Evolutionary conservation across 2,113 vertebrate genomes (phyloP).

Genomic region (Nycticryphes semicollaris): DNA sequence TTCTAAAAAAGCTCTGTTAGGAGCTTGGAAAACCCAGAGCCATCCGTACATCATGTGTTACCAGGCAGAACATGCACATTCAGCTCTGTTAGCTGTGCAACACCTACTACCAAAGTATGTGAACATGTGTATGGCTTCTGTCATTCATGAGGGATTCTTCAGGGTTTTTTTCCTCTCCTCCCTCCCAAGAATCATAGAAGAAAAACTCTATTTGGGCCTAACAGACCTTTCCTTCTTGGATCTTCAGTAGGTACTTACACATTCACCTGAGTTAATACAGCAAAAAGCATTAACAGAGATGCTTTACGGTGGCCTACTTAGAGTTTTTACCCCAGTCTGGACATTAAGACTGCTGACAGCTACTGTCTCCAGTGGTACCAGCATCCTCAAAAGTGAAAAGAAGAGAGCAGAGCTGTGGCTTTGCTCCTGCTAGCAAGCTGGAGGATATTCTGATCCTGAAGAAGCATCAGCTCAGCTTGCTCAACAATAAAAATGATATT

Average conservation of each 20-base stretch:
- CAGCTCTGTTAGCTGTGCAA: background rate
- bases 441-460: background rate
- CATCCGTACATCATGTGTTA: background rate
- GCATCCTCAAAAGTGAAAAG: background rate
- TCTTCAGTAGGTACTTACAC: background rate
- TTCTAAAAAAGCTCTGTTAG: background rate
- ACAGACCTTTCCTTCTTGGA: background rate
- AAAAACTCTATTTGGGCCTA: background rate
- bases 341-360: background rate
- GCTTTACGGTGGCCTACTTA: background rate
- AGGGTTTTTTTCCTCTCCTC: fast-evolving
- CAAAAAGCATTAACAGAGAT: background rate
- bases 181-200: background rate
- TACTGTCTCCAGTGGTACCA: background rate
- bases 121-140: background rate
- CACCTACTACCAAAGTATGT: no score
- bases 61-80: background rate
- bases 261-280: background rate
- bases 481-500: background rate
- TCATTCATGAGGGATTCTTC: background rate
- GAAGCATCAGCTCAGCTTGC: background rate
- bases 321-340: background rate
- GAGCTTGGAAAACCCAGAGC: background rate
- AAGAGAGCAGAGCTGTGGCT: background rate
- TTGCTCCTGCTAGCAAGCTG: background rate